phyloP scores from a whole-genome alignment of 1,140 invertebrate species.

The Lepidurus apus region DNA sequence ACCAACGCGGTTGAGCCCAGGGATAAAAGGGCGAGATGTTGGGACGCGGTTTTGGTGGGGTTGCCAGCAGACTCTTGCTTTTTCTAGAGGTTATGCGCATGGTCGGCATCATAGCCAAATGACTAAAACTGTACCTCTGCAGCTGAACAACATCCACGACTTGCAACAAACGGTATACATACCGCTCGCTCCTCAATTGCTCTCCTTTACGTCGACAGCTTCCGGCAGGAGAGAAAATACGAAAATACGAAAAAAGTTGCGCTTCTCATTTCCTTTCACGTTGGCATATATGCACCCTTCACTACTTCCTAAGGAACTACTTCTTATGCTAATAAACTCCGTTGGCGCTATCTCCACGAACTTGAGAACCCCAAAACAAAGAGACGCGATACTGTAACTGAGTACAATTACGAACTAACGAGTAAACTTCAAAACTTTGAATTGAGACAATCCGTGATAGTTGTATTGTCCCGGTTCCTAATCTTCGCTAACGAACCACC shows the following conservation, averaged over 20 bases:
- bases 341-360: neutral
- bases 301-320: neutral
- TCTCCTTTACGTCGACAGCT: neutral
- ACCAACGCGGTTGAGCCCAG: neutral
- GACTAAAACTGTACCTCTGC: constrained; percentile 3
- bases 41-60: neutral
- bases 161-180: neutral
- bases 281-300: neutral
- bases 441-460: constrained; percentile 1
- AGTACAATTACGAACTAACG: neutral
- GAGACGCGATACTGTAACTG: neutral
- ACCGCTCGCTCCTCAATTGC: neutral
- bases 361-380: neutral
- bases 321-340: neutral
- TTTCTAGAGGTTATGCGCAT: neutral
- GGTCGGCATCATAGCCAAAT: neutral
- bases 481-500: neutral
- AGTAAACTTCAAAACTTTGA: neutral
- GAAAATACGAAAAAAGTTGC: neutral
- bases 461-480: constrained; percentile 9
- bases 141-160: neutral
- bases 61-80: neutral
- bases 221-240: neutral
- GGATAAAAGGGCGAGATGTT: neutral
- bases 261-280: neutral